Base-by-base conservation (phyloP, 2,113 vertebrate species). In the Physeter macrocephalus region DNA sequence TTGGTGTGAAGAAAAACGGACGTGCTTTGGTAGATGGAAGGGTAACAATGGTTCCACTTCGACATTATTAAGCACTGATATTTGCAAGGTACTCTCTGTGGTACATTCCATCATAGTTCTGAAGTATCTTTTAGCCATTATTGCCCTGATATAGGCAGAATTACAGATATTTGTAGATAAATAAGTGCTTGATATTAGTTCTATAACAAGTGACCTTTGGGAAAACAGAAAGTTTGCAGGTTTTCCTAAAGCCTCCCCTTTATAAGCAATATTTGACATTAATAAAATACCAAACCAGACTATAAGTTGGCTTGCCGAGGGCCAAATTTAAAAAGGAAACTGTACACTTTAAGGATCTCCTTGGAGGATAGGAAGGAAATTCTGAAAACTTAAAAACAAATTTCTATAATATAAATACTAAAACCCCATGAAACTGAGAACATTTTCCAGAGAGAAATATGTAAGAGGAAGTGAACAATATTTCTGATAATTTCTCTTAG, bases 381-480 rank as follows among this genome's bases (percentile, higher is more conserved):
- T 71, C 69, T 94, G 74, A 75, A 96, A 97, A 96, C 75, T 78
- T 93, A 82, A 92, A 95, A 93, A 54, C 46, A n/a, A 67, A 49
- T 90, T 20, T 78, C n/a, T 81, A 20, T 52, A 78, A 92, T 41
- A 71, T 1, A 90, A 75, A 88, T 46, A 69, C 23, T 27, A 77
- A 75, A 88, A 64, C 84, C 77, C 66, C 41, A 39, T 18, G 41
- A 89, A 90, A 66, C 59, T 74, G 46, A 77, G 74, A 84, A 80
- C 31, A 64, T 43, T 81, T 94, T 74, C 80, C 27, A 75, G 74
- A 54, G 84, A 88, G 21, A 89, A 72, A 21, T 31, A 15, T 1
- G 3, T 2, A 39, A 84, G 83, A 52, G 80, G 64, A 54, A 23
- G 52, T 49, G 18, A 41, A 52, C 57, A n/a, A 2, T 21, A 25